Evolutionary conservation across 1,140 invertebrate species (phyloP), one percentile per base, ranked within the genome.

Genomic region (Bombus difficillimus): DNA sequence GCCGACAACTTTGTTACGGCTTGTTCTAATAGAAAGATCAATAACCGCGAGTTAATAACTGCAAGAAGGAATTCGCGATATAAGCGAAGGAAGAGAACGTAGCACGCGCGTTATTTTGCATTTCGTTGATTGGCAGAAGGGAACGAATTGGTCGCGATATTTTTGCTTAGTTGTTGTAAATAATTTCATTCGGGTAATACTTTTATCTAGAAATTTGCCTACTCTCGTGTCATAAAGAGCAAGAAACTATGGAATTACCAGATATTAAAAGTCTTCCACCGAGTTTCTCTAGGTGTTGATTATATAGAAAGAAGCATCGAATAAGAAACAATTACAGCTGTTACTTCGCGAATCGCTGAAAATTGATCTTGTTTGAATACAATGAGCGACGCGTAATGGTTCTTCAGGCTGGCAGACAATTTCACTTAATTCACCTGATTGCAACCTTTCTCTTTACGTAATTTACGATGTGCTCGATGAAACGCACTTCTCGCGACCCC

Each of bases 371-470:
- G 62, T 81, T 81, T 81, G 77, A 79, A 81, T 68, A 87, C 85
- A 89, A 89, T 87, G 34, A 83, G 28, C 47, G 47, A 64, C 28
- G 69, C 4, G 43, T 59, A 57, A 75, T 59, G 39, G 4, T 83
- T 73, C 71, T 25, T 59, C 25, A 32, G 53, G 57, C 64, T 81
- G 72, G 57, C 32, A 43, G 43, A 79, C 68, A 89, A 85, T 90
- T 85, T 89, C 80, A 81, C 80, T 81, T 84, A 68, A 75, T 89
- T 85, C 80, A 41, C 37, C 73, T 81, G 89, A 93, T 91, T 85
- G 83, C 81, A 89, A 92, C 92, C 91, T 92, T 93, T 93, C 92
- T 87, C 92, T 88, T 92, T 92, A 92, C 85, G 80, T 89, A 92
- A 92, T 90, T 66, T 74, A 57, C 69, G 69, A 83, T 86, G 64